Evolutionary conservation across 2,797 vertebrate genomes (phyloP), one percentile per base, ranked within the genome.

Genomic region (Ctenosaura bakeri): DNA sequence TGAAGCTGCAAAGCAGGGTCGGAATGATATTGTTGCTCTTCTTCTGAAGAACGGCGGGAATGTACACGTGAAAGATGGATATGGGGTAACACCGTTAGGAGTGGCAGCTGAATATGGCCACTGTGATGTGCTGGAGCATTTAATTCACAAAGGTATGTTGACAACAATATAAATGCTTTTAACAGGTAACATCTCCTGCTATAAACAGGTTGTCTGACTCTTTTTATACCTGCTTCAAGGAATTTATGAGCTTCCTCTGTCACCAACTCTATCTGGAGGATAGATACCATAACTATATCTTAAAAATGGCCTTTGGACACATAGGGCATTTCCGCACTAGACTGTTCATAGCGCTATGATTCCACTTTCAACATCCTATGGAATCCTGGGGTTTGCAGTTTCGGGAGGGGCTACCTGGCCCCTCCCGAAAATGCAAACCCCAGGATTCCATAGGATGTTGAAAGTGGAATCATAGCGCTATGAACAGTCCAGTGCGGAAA

Each of bases 1-100:
- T 0, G 98, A 99, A 96, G 98, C 98, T 4, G 98, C 98, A 66
- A 98, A 97, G 91, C 94, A 97, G n/a, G 98, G 98, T 46, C 94
- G 93, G 78, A 95, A 91, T 54, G 98, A 98, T 46, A 95, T 98
- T 83, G 52, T 98, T 80, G 96, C 97, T 86, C 93, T 99, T 93
- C 97, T 99, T 74, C 94, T 99, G 78, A 97, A 96, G 92, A 97
- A 98, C 0, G 97, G 98, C 7, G 98, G 97, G n/a, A 96, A 94
- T 0, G 94, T 98, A 0, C 97, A 97, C 90, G 96, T 98, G 83
- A 97, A 83, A 90, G 98, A 98, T 3, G 95, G 96, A 9, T 97
- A 97, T 10, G 98, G 98, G 16, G 96, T 98, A 84, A 98, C 98
- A 0, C 97, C 98, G 0, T 95, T 99, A 46, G 98, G 97, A 0